A percentile compares a stretch with the other conserved stretches of the same genome.
Evolutionary conservation across 2,888 invertebrate species (phyloP).

Genomic region (Strigamia transsilvanica): DNA sequence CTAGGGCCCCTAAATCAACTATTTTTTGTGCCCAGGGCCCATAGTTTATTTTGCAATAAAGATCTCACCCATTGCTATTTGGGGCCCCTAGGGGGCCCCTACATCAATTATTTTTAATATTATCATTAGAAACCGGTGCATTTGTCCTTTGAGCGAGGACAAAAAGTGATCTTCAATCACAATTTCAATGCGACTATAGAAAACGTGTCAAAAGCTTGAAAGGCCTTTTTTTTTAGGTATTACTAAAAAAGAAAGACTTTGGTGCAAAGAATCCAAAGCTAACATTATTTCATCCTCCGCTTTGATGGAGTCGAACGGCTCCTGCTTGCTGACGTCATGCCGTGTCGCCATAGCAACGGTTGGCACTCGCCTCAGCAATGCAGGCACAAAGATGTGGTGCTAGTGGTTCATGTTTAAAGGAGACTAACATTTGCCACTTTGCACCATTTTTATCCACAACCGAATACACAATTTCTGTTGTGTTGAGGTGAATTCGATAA

Average conservation of each 20-base stretch:
- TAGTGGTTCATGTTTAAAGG: slow-evolving; percentile 17
- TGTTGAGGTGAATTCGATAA: too few relatives aligned
- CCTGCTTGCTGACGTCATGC: slow-evolving; percentile 12
- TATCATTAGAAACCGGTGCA: too few relatives aligned
- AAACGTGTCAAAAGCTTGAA: slow-evolving; percentile 23
- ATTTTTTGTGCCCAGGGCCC: too few relatives aligned
- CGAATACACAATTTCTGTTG: too few relatives aligned
- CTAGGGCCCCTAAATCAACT: too few relatives aligned
- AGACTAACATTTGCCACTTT: neutral
- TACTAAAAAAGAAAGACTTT: neutral
- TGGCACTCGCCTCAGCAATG: slow-evolving; percentile 13
- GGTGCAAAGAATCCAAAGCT: slow-evolving; percentile 29
- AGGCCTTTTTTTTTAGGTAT: neutral
- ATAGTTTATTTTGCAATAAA: too few relatives aligned
- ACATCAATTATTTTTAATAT: too few relatives aligned
- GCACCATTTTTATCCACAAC: neutral
- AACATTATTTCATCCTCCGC: slow-evolving; percentile 38
- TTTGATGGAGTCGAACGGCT: slow-evolving; percentile 33
- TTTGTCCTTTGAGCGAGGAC: neutral
- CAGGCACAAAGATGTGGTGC: slow-evolving; percentile 36
- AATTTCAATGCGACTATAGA: neutral
- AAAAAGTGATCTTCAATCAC: slow-evolving; percentile 5
- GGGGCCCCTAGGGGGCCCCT: too few relatives aligned
- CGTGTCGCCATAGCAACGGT: slow-evolving; percentile 23
- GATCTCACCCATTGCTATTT: too few relatives aligned